Evolutionary conservation across 1,140 invertebrate species (phyloP), one percentile per base, ranked within the genome.

Genomic region (Fopius arisanus): DNA sequence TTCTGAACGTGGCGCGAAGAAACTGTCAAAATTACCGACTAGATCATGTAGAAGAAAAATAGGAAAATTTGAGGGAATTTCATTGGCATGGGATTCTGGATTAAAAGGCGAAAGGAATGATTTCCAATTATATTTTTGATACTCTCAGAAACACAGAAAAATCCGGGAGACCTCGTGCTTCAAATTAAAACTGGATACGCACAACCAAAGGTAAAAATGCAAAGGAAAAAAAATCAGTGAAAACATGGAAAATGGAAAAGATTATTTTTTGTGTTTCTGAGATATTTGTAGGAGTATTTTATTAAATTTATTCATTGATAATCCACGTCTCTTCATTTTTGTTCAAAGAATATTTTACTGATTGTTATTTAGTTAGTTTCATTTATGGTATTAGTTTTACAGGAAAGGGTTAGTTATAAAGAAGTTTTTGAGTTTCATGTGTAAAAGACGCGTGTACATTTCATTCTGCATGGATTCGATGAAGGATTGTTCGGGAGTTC

Each of bases 51-150:
- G 14, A 19, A 3, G 43, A 51, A 51, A 48, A 33, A 41, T 37
- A 12, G 19, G 62, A 69, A 67, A 67, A 62, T 67, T 63, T 7
- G 40, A 16, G 23, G 41, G 29, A 62, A 23, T 43, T 70, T 43
- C 7, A 40, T 29, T 28, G 29, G 31, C 40, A 71, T 63, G 21
- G 14, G 21, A 54, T 54, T 62, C 33, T 14, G 2, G 1, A 19
- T 72, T 23, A 23, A 71, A 19, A n/a, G 21, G 12, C 7, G 21
- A 29, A 28, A 65, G 28, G 14, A 33, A 41, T 71, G 12, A 43
- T 74, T 73, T n/a, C 54, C 70, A 74, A 67, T 69, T 75, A 77
- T 78, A 79, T 78, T 78, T 79, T 77, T 79, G 65, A 78, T 79
- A 78, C 71, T 78, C 66, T 16, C 19, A 54, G 14, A 73, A 76